These are phyloP conservation scores for Athalia rosae DNA, from an alignment of 2,888 invertebrate genomes.

Conservation along the genomic window DNA sequence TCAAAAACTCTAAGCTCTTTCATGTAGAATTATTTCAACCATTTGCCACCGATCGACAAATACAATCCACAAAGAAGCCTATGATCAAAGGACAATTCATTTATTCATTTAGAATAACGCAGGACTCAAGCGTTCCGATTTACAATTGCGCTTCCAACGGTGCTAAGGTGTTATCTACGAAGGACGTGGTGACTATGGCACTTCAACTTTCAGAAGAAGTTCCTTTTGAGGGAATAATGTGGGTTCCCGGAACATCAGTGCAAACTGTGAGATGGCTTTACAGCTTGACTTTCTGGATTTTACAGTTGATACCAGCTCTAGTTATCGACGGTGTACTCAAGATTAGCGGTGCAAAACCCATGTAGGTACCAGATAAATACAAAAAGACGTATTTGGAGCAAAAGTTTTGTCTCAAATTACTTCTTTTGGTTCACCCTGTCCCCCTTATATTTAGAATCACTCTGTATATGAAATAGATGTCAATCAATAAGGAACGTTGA, in stretches of 20 bases:
- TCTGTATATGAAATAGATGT: too few relatives aligned
- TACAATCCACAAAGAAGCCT: too few relatives aligned
- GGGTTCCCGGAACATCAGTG: conserved; percentile 79
- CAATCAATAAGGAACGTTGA: too few relatives aligned
- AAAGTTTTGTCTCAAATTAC: too few relatives aligned
- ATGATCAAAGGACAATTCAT: background rate
- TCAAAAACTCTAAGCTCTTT: too few relatives aligned
- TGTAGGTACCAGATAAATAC: conserved; percentile 75
- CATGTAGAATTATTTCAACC: too few relatives aligned
- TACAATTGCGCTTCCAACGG: conserved; percentile 89
- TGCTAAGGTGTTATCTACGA: conserved; percentile 81
- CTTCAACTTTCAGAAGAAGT: conserved; percentile 74
- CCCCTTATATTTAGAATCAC: too few relatives aligned
- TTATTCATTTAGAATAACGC: conserved; percentile 58
- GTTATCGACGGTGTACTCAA: conserved; percentile 82
- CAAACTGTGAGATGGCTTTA: conserved; percentile 79
- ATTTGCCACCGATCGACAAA: too few relatives aligned
- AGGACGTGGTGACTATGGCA: conserved; percentile 78
- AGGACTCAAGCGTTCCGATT: conserved; percentile 75
- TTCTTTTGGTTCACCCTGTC: too few relatives aligned
- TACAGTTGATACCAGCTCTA: conserved; percentile 88
- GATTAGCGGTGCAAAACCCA: conserved; percentile 81
- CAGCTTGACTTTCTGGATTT: conserved; percentile 80
- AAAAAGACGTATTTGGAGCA: too few relatives aligned
- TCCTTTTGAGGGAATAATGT: conserved; percentile 83